Conservation (phyloP, 1,140 invertebrate species). For the Nasonia vitripennis region DNA sequence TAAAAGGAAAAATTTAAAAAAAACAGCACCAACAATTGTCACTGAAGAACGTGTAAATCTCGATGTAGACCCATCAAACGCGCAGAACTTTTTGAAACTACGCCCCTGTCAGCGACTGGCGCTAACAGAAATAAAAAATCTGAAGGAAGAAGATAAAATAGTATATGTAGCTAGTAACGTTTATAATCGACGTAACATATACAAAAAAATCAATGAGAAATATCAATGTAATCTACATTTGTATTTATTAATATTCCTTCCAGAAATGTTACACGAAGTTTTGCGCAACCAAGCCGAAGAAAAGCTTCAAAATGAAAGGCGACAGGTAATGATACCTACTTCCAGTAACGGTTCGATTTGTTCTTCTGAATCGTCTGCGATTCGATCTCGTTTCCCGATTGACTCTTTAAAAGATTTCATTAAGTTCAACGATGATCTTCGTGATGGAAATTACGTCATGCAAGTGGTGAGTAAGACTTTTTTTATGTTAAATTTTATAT, state of each 20-base stretch:
- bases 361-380: not conserved
- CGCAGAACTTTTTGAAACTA: not conserved
- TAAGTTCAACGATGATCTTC: not conserved
- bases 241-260: not conserved
- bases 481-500: not conserved
- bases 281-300: not conserved
- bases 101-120: too few relatives aligned
- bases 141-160: not conserved
- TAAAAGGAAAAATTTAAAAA: too few relatives aligned
- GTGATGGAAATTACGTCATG: not conserved
- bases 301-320: not conserved
- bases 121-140: too few relatives aligned
- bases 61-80: not conserved
- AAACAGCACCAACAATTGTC: too few relatives aligned
- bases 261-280: not conserved
- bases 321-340: not conserved
- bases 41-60: too few relatives aligned
- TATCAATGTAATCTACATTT: not conserved
- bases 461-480: not conserved
- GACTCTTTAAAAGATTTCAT: not conserved
- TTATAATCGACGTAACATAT: too few relatives aligned
- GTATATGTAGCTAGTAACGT: too few relatives aligned
- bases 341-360: not conserved
- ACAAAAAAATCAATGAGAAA: too few relatives aligned
- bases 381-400: not conserved